Evolutionary conservation across 1,140 invertebrate species (phyloP).

Genomic region (Yoshiicerus persimilis): DNA sequence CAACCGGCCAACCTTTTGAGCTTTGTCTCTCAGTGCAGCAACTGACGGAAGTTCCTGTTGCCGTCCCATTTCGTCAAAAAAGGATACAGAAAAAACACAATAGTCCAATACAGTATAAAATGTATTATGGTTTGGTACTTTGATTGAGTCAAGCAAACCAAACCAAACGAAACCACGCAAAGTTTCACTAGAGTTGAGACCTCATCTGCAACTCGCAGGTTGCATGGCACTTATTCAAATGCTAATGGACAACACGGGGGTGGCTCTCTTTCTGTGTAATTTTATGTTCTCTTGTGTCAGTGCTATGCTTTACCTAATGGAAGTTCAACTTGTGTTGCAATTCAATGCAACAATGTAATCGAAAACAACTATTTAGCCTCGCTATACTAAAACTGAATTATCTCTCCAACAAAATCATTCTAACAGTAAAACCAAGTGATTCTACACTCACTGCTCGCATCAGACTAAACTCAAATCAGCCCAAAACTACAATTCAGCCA

Average conservation of each 20-base stretch:
- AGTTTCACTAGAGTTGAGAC: background rate
- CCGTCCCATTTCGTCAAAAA: slow-evolving; percentile 2
- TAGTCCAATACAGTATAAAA: background rate
- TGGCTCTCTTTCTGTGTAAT: background rate
- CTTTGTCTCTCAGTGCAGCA: slow-evolving; percentile 27
- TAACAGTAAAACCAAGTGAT: background rate
- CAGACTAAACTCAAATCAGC: background rate
- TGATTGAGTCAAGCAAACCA: background rate
- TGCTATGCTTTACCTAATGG: background rate
- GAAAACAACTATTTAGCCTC: background rate
- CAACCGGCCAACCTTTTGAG: slow-evolving; percentile 48
- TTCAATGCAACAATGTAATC: background rate
- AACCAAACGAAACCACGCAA: too few species aligned
- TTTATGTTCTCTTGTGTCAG: background rate
- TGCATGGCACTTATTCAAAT: background rate
- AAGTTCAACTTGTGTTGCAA: background rate
- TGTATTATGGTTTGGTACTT: background rate
- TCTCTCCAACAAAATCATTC: background rate
- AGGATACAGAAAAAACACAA: background rate
- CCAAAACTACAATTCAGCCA: background rate
- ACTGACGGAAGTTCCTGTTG: slow-evolving; percentile 39
- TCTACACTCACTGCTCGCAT: background rate
- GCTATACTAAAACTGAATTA: background rate
- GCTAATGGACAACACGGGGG: background rate
- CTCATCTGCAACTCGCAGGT: background rate